Percentiles rank a stretch among this genome's conserved stretches.
Conservation (phyloP, 2,113 vertebrate species). For the Riparia riparia region DNA sequence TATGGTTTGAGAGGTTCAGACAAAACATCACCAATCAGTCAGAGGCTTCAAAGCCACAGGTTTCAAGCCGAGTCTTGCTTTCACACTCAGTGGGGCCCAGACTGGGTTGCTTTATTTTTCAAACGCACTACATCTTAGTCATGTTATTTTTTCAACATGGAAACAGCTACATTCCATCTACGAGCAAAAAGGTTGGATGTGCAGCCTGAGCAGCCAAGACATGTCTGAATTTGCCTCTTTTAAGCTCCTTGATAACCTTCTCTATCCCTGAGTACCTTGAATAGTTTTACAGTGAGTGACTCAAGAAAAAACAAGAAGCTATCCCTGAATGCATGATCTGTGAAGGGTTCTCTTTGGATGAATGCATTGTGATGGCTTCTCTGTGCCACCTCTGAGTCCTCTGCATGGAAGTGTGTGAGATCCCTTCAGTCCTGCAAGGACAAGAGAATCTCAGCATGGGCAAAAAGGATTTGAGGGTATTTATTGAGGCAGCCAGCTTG, state of each 20-base stretch:
- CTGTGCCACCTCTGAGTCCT: background rate
- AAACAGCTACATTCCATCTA: conserved; percentile 41
- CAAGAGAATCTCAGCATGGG: background rate
- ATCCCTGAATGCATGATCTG: background rate
- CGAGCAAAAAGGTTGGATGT: background rate
- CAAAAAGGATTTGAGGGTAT: background rate
- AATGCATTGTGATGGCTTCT: background rate
- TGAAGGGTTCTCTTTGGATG: background rate
- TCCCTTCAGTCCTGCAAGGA: background rate
- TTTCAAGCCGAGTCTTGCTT: conserved; percentile 41
- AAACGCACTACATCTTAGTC: conserved; percentile 15
- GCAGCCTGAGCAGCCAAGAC: background rate
- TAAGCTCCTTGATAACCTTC: conserved; percentile 21
- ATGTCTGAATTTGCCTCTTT: conserved; percentile 46
- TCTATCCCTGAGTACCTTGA: background rate
- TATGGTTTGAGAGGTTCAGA: background rate
- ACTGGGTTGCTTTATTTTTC: conserved; percentile 1
- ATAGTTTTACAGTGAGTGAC: background rate
- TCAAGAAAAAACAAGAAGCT: background rate
- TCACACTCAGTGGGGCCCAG: background rate
- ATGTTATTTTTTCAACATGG: conserved; percentile 31
- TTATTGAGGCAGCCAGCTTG: background rate
- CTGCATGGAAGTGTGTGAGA: background rate
- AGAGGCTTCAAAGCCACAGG: background rate
- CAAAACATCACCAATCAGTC: background rate